Percentiles rank a stretch among this genome's conserved stretches.
Evolutionary conservation across 2,113 vertebrate genomes (phyloP).

Genomic region (Melanocharis versteri): DNA sequence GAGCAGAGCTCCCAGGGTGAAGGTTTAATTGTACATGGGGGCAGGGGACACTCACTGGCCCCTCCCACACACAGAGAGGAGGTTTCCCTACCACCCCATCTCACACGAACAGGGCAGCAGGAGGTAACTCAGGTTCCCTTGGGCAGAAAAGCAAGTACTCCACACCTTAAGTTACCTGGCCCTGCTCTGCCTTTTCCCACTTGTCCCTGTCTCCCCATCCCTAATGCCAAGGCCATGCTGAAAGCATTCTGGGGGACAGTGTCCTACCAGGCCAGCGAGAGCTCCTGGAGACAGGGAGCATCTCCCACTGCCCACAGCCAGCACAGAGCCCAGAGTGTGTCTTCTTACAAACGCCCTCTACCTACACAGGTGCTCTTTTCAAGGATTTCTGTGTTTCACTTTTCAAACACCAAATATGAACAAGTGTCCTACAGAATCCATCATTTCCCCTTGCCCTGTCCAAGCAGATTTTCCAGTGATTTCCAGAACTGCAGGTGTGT

Average conservation of each 20-base stretch:
- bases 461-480: not conserved
- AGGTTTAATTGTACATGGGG: not conserved
- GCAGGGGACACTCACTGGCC: not conserved
- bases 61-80: not conserved
- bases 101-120: not conserved
- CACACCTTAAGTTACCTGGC: not conserved
- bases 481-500: not conserved
- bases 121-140: not conserved
- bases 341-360: not conserved
- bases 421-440: not conserved
- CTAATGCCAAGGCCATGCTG: not conserved
- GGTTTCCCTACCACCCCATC: not conserved
- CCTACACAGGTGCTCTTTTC: not conserved
- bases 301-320: not conserved
- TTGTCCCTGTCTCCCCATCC: not conserved
- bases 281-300: not conserved
- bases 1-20: not conserved
- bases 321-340: fast-evolving
- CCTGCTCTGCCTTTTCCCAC: not conserved
- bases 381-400: not conserved
- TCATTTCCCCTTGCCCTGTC: not conserved
- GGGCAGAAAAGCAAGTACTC: not conserved
- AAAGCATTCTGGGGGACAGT: not conserved
- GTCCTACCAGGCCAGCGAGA: fast-evolving
- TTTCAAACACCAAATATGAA: not conserved